Conservation (phyloP, 1,140 invertebrate genomes). For the Trachymyrmex cornetzi region DNA sequence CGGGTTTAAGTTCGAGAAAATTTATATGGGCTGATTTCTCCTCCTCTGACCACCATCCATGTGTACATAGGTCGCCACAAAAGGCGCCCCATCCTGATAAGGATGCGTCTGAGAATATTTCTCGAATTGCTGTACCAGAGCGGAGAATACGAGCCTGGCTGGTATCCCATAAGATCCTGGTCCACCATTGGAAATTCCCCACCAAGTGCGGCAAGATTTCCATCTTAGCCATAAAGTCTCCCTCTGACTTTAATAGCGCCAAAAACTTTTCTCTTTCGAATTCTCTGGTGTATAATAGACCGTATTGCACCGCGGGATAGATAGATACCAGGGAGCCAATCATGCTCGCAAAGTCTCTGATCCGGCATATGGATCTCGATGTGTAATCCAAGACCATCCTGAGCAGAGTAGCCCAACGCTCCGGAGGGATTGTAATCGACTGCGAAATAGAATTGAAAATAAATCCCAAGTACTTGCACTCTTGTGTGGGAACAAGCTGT, state of each 20-base stretch:
- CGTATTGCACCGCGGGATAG: background rate
- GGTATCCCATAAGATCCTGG: background rate
- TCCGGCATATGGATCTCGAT: background rate
- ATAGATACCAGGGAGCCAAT: background rate
- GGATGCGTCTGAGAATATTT: constrained; percentile 19
- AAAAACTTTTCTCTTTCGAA: constrained; percentile 17
- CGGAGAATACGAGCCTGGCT: background rate
- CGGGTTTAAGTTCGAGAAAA: background rate
- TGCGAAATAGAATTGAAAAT: background rate
- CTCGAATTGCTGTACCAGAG: background rate
- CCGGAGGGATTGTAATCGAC: background rate
- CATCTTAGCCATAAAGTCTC: background rate
- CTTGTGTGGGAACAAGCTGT: no score
- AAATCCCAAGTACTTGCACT: background rate
- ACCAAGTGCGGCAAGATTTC: background rate
- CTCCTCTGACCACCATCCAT: background rate
- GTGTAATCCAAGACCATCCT: no score
- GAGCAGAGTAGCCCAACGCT: no score
- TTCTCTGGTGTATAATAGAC: background rate
- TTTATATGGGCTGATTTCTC: constrained; percentile 6
- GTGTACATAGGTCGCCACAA: background rate
- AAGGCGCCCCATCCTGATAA: background rate
- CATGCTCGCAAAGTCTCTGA: background rate
- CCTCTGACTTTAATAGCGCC: background rate
- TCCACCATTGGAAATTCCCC: background rate